A percentile compares a stretch with the other conserved stretches of the same genome.
phyloP scores from a whole-genome alignment of 1,140 invertebrate genomes.

The Drosophila malerkotliana region DNA sequence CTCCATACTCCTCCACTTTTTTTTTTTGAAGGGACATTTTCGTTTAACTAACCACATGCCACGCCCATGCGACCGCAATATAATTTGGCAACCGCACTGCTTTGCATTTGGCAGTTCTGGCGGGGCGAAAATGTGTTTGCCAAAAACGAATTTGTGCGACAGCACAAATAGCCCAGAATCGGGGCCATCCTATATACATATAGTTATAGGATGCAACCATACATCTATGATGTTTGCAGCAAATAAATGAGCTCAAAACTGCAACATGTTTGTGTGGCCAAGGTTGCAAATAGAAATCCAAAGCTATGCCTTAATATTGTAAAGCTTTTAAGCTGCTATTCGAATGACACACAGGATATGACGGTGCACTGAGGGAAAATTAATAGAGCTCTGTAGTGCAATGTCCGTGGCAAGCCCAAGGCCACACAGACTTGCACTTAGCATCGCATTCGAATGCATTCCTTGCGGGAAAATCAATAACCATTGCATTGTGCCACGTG shows the following conservation, averaged over 20 bases:
- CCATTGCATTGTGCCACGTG: slow-evolving; percentile 47
- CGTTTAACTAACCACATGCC: slow-evolving; percentile 70
- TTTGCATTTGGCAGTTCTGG: slow-evolving; percentile 16
- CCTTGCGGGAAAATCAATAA: slow-evolving; percentile 62
- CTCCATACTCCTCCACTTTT: neutral
- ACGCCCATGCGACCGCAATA: slow-evolving; percentile 57
- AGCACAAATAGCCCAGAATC: slow-evolving; percentile 21
- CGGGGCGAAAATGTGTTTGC: slow-evolving; percentile 38
- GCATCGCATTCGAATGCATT: slow-evolving; percentile 40
- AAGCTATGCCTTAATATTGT: slow-evolving; percentile 1
- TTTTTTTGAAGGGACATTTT: slow-evolving; percentile 32
- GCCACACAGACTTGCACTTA: slow-evolving; percentile 26
- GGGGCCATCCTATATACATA: slow-evolving; percentile 6
- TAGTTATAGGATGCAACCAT: neutral
- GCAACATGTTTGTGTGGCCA: slow-evolving; percentile 13
- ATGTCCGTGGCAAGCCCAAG: slow-evolving; percentile 40
- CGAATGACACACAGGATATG: neutral
- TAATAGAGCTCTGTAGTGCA: neutral
- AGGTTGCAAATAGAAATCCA: slow-evolving; percentile 22
- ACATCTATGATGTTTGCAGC: slow-evolving; percentile 6
- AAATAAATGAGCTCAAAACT: slow-evolving; percentile 20
- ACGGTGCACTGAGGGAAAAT: neutral
- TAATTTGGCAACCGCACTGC: slow-evolving; percentile 63
- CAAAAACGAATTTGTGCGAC: slow-evolving; percentile 32
- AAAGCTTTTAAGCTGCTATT: slow-evolving; percentile 10